phyloP scores from a whole-genome alignment of 1,140 invertebrate species.

The Apis cerana region DNA sequence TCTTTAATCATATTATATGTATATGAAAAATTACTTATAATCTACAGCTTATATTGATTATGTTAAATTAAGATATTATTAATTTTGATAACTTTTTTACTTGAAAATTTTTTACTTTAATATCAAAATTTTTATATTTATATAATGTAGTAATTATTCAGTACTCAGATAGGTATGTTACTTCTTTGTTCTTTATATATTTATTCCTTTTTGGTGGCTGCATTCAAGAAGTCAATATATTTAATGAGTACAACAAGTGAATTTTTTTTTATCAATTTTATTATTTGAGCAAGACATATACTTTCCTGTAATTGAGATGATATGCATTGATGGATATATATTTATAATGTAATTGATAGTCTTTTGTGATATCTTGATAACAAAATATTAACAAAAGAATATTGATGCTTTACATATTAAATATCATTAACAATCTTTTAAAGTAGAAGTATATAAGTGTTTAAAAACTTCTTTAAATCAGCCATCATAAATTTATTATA shows the following conservation, averaged over 20 bases:
- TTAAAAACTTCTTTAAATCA: slow-evolving; percentile 54
- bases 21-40: slow-evolving; percentile 25
- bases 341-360: neutral
- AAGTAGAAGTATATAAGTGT: neutral
- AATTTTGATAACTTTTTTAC: slow-evolving; percentile 28
- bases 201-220: slow-evolving; percentile 56
- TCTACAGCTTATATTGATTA: slow-evolving; percentile 21
- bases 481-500: slow-evolving; percentile 52
- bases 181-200: slow-evolving; percentile 34
- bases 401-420: neutral
- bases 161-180: neutral
- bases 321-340: neutral
- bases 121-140: slow-evolving; percentile 31
- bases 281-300: slow-evolving; percentile 6
- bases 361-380: neutral
- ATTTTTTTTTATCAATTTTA: neutral
- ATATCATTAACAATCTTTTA: neutral
- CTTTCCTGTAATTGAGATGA: neutral
- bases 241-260: neutral
- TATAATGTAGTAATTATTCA: slow-evolving; percentile 18
- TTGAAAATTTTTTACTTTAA: slow-evolving; percentile 19
- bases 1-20: slow-evolving; percentile 37
- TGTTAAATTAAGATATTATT: slow-evolving; percentile 38
- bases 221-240: slow-evolving; percentile 53
- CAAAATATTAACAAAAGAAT: neutral